phyloP scores from a whole-genome alignment of 1,140 invertebrate species.

The Babylonia areolata region DNA sequence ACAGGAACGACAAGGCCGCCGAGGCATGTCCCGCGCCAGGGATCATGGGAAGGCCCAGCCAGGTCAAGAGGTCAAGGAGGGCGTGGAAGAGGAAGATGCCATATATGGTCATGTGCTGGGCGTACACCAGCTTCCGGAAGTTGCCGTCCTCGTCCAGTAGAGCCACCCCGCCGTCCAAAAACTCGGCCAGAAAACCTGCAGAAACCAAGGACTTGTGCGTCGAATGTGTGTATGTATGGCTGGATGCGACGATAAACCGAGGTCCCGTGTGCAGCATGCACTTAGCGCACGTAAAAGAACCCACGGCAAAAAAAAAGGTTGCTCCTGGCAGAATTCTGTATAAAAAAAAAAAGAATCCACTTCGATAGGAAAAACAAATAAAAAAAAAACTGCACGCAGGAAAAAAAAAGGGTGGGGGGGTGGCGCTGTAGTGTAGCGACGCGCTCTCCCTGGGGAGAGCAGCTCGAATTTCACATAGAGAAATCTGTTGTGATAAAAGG shows the following conservation, averaged over 20 bases:
- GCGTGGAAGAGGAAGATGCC: constrained; percentile 51
- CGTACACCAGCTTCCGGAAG: constrained; percentile 47
- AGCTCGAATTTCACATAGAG: too few relatives aligned
- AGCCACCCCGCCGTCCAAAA: constrained; percentile 40
- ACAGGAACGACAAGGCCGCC: constrained; percentile 47
- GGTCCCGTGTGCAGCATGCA: not conserved
- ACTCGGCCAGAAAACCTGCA: constrained; percentile 52
- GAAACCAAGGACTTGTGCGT: not conserved
- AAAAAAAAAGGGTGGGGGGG: too few relatives aligned
- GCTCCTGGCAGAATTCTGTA: too few relatives aligned
- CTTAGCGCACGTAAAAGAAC: too few relatives aligned
- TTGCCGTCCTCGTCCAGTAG: constrained; percentile 45
- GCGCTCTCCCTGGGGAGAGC: too few relatives aligned
- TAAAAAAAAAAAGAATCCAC: too few relatives aligned
- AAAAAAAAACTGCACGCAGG: too few relatives aligned
- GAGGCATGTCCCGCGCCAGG: constrained; percentile 43
- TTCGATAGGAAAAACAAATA: too few relatives aligned
- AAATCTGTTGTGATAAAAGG: too few relatives aligned
- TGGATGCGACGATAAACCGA: not conserved
- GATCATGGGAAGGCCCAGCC: constrained; percentile 43
- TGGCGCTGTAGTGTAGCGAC: too few relatives aligned
- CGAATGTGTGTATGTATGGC: too few relatives aligned
- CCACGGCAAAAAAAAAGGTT: too few relatives aligned
- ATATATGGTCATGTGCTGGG: constrained; percentile 57
- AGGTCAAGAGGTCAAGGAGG: constrained; percentile 48